Percentiles rank a stretch among this genome's conserved stretches.
Evolutionary conservation across 2,888 invertebrate genomes (phyloP).

Genomic region (Drosophila flavopinicola): DNA sequence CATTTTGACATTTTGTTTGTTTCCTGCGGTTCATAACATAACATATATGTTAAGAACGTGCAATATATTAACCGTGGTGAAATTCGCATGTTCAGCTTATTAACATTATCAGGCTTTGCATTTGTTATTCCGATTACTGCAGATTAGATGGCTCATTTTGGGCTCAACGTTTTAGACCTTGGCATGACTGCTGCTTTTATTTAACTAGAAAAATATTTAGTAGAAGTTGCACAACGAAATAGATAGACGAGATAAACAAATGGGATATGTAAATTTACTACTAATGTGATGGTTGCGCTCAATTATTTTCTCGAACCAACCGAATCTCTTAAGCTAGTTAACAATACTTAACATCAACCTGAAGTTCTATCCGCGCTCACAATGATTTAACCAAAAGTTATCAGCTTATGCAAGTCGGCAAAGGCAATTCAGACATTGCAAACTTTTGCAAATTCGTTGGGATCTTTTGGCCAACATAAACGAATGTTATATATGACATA

Average conservation of each 20-base stretch:
- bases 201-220: too few species aligned
- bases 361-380: conserved; percentile 17
- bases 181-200: too few species aligned
- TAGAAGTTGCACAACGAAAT: background rate
- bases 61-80: conserved; percentile 55
- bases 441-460: conserved; percentile 40
- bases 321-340: conserved; percentile 13
- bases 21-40: conserved; percentile 49
- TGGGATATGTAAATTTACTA: too few species aligned
- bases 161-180: conserved; percentile 18
- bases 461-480: conserved; percentile 29
- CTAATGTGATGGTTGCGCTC: conserved; percentile 1
- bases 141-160: conserved; percentile 65
- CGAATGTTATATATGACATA: conserved; percentile 52
- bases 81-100: conserved; percentile 58
- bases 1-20: conserved; percentile 70
- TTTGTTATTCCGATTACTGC: conserved; percentile 56
- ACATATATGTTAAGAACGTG: conserved; percentile 62
- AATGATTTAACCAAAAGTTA: conserved; percentile 38
- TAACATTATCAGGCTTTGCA: conserved; percentile 59
- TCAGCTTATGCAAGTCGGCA: conserved; percentile 31
- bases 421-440: conserved; percentile 38
- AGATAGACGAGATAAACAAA: background rate
- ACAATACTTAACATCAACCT: conserved; percentile 20
- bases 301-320: background rate